Percentiles rank a stretch among this genome's conserved stretches.
These are phyloP conservation scores for Malacosoma neustria DNA, from an alignment of 2,888 invertebrate genomes.

Conservation along the genomic window DNA sequence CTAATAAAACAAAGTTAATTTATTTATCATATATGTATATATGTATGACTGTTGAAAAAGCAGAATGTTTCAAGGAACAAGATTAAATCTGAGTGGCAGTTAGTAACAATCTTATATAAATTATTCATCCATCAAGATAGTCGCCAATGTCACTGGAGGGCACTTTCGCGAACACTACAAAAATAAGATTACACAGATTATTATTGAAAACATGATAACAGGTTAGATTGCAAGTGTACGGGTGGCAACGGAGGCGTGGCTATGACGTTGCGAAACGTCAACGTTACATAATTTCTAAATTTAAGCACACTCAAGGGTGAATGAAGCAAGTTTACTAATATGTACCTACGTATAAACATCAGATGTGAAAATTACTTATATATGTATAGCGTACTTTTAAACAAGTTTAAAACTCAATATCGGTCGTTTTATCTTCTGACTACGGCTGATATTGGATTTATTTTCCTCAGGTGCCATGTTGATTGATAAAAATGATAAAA, in stretches of 20 bases:
- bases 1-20: no score
- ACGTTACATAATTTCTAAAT: constrained; percentile 29
- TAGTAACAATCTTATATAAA: background rate
- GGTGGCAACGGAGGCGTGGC: constrained; percentile 57
- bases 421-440: background rate
- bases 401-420: background rate
- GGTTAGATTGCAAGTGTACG: constrained; percentile 10
- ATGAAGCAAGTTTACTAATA: background rate
- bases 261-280: constrained; percentile 43
- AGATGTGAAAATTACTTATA: background rate
- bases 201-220: constrained; percentile 23
- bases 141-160: background rate
- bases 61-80: no score
- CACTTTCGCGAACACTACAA: background rate
- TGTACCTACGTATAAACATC: background rate
- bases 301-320: constrained; percentile 4
- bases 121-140: background rate
- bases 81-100: no score
- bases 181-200: constrained; percentile 4
- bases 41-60: no score
- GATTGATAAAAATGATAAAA: background rate
- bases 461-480: background rate
- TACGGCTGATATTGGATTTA: background rate
- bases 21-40: no score
- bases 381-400: background rate